phyloP scores from a whole-genome alignment of 1,140 invertebrate species.

The Diachasmimorpha longicaudata region DNA sequence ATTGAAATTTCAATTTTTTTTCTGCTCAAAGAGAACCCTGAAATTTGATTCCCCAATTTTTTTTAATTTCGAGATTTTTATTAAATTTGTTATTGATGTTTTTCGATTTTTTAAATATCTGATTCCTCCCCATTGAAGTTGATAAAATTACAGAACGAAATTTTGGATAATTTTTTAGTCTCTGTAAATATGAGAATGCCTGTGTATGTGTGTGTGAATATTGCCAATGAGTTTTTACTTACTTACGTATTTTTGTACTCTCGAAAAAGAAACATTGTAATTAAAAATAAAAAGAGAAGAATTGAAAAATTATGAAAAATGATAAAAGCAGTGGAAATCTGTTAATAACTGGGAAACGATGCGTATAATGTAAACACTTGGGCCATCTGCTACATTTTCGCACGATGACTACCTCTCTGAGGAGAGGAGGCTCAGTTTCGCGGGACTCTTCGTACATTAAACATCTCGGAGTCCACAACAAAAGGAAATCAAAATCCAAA shows the following conservation, averaged over 20 bases:
- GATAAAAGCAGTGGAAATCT: background rate
- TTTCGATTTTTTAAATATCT: too few relatives aligned
- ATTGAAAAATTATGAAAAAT: background rate
- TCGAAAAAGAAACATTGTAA: background rate
- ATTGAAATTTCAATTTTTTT: background rate
- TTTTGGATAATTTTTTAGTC: background rate
- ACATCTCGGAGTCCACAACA: background rate
- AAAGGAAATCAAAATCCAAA: background rate
- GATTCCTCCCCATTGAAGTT: too few relatives aligned
- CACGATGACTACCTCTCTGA: background rate
- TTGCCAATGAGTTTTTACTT: background rate
- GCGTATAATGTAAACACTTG: background rate
- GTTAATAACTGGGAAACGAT: background rate
- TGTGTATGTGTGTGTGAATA: background rate
- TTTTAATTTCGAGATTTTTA: too few relatives aligned
- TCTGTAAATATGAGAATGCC: background rate
- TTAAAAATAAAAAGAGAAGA: background rate
- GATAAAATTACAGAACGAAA: background rate
- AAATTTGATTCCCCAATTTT: too few relatives aligned
- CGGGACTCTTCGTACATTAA: background rate
- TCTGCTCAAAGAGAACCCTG: too few relatives aligned
- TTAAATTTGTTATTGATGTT: too few relatives aligned
- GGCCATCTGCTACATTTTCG: background rate
- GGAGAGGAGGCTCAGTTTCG: background rate
- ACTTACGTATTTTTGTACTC: constrained; percentile 24